Evolutionary conservation across 2,113 vertebrate genomes (phyloP).

Genomic region (Penelope pileata): DNA sequence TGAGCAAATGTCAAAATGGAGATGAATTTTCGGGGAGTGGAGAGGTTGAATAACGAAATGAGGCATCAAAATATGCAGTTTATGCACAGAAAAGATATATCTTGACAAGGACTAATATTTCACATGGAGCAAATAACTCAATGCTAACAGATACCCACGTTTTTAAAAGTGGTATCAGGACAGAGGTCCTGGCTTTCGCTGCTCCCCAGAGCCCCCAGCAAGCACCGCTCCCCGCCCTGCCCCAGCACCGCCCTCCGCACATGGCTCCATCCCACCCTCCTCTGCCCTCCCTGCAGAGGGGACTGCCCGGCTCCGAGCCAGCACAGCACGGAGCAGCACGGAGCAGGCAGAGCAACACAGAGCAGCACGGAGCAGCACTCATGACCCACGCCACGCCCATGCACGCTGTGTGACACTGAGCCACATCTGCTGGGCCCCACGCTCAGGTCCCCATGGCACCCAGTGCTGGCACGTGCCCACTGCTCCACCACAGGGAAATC

Average conservation of each 20-base stretch:
- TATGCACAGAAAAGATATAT: conserved; percentile 27
- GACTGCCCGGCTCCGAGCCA: background rate
- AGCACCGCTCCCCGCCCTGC: background rate
- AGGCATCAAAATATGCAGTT: conserved; percentile 37
- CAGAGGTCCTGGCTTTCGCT: background rate
- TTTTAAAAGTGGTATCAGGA: background rate
- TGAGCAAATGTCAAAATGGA: conserved; percentile 33
- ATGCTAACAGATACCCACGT: background rate
- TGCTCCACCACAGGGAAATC: background rate
- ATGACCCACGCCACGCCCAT: no score
- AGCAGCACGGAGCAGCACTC: background rate
- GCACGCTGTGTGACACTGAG: no score
- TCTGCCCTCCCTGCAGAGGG: background rate
- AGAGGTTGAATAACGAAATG: conserved; percentile 16
- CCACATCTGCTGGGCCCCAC: rapidly evolving
- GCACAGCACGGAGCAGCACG: no score
- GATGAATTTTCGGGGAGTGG: conserved; percentile 40
- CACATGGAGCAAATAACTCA: conserved; percentile 35
- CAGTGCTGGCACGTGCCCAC: rapidly evolving
- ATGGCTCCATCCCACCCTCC: background rate
- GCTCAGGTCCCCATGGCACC: rapidly evolving
- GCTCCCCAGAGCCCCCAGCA: background rate
- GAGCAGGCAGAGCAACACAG: background rate
- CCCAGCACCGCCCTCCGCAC: background rate
- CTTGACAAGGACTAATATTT: conserved; percentile 57